A percentile compares a stretch with the other conserved stretches of the same genome.
Evolutionary conservation across 1,140 invertebrate genomes (phyloP).

Genomic region (Spodoptera frugiperda): DNA sequence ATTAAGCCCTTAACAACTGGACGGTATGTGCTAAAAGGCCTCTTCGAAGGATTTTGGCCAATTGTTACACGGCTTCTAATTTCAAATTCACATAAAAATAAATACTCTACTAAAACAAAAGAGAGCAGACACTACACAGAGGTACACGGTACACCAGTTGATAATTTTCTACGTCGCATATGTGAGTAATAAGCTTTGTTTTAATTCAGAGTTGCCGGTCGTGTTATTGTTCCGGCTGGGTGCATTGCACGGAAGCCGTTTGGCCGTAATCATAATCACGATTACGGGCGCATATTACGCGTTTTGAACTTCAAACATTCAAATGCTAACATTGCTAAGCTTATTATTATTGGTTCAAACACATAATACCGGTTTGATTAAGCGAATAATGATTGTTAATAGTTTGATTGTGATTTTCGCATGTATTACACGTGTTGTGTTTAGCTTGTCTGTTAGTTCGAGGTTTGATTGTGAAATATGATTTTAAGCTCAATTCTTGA

Average conservation of each 20-base stretch:
- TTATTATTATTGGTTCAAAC: conserved; percentile 17
- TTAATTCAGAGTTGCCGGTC: conserved; percentile 53
- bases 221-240: conserved; percentile 68
- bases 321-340: conserved; percentile 9
- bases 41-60: no score
- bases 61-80: no score
- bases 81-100: no score
- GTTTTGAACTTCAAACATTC: conserved; percentile 32
- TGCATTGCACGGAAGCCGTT: conserved; percentile 65
- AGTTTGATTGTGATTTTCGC: not conserved
- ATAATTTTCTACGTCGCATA: conserved; percentile 33
- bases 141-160: conserved; percentile 5
- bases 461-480: no score
- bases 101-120: no score
- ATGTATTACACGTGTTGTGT: no score
- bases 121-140: no score
- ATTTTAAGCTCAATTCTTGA: no score
- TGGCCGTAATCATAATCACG: conserved; percentile 57
- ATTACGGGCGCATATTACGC: conserved; percentile 40
- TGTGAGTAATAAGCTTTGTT: conserved; percentile 55
- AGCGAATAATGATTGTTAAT: conserved; percentile 6
- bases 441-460: no score
- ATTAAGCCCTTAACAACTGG: no score
- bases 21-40: no score
- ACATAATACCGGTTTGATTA: conserved; percentile 31